A percentile compares a stretch with the other conserved stretches of the same genome.
Evolutionary conservation across 2,113 vertebrate genomes (phyloP).

Genomic region (Toxotes jaculatrix): DNA sequence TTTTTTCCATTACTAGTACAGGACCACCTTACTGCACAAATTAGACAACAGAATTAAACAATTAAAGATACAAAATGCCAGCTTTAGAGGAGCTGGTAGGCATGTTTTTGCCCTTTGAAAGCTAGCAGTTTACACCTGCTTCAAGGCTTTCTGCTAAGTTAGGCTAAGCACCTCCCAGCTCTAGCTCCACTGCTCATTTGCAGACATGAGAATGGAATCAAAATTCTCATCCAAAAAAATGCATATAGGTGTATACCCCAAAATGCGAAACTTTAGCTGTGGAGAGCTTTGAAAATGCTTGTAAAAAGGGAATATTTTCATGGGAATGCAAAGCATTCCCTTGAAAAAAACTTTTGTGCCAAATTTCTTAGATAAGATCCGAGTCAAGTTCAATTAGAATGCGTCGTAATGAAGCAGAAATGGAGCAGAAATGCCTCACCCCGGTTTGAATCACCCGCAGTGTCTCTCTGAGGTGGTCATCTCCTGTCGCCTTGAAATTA

Average conservation of each 20-base stretch:
- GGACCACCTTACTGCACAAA: background rate
- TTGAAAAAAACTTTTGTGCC: background rate
- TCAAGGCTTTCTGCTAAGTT: background rate
- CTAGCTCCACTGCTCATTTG: background rate
- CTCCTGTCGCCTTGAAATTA: constrained; percentile 74
- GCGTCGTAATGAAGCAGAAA: constrained; percentile 4
- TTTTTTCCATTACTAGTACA: background rate
- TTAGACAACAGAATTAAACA: background rate
- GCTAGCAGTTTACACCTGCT: background rate
- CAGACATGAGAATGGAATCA: background rate
- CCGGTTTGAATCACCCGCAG: constrained; percentile 88
- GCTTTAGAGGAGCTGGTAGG: background rate
- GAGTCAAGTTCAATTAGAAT: background rate
- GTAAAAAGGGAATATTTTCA: background rate
- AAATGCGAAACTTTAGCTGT: background rate
- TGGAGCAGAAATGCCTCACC: constrained; percentile 76
- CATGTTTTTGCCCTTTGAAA: background rate
- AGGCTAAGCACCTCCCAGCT: background rate
- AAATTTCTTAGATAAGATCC: background rate
- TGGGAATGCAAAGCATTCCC: constrained; percentile 4
- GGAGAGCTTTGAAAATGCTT: background rate
- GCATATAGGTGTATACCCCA: background rate
- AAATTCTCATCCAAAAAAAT: background rate
- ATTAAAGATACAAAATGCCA: background rate
- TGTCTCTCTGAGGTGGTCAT: constrained; percentile 83